Percentiles rank a stretch among this genome's conserved stretches.
Evolutionary conservation across 2,797 vertebrate genomes (phyloP).

Genomic region (Tadarida brasiliensis): DNA sequence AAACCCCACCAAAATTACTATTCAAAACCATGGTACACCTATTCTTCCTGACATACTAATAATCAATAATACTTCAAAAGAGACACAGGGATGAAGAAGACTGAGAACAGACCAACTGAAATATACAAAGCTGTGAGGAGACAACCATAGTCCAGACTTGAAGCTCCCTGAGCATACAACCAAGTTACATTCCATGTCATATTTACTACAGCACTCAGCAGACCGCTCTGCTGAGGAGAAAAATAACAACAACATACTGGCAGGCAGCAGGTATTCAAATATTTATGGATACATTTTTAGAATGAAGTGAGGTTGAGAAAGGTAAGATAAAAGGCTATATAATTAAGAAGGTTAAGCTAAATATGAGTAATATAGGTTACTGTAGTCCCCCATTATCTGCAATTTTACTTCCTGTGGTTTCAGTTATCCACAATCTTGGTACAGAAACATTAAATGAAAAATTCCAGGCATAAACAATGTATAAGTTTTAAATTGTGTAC

Average conservation of each 20-base stretch:
- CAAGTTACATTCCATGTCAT: not conserved
- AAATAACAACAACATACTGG: not conserved
- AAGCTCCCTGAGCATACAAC: not conserved
- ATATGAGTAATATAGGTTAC: not conserved
- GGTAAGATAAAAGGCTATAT: not conserved
- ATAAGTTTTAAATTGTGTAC: not conserved
- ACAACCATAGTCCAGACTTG: not conserved
- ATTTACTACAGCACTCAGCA: not conserved
- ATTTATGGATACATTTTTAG: not conserved
- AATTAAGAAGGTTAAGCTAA: slow-evolving; percentile 9
- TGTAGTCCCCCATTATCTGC: not conserved
- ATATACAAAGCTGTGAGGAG: not conserved
- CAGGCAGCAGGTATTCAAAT: not conserved
- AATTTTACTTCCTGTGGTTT: not conserved
- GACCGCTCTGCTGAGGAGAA: not conserved
- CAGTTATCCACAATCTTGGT: not conserved
- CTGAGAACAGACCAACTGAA: not conserved
- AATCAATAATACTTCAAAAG: not conserved
- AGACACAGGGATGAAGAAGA: not conserved
- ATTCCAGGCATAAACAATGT: not conserved
- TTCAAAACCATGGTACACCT: not conserved
- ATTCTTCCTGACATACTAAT: not conserved
- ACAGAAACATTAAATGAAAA: not conserved
- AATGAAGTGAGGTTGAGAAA: slow-evolving; percentile 9
- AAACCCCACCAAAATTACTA: not conserved